phyloP scores from a whole-genome alignment of 1,140 invertebrate species.

The Zaprionus kolodkinae region DNA sequence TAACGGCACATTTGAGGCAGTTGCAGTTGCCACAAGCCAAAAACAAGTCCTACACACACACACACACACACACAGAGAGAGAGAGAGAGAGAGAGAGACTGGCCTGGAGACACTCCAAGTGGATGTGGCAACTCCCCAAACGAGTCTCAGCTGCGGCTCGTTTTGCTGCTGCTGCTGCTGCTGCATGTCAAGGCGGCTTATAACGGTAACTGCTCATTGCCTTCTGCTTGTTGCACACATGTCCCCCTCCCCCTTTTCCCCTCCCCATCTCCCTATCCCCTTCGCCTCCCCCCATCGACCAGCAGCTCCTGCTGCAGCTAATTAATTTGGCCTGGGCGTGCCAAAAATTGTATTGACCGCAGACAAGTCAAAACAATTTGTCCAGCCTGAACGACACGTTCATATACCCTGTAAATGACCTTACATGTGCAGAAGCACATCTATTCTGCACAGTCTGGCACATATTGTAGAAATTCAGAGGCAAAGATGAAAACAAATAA shows the following conservation, averaged over 20 bases:
- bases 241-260: not conserved
- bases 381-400: not conserved
- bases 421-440: not conserved
- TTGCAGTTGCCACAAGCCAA: constrained; percentile 53
- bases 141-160: constrained; percentile 5
- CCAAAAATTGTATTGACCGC: constrained; percentile 56
- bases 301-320: constrained; percentile 38
- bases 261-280: not conserved
- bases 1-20: constrained; percentile 60
- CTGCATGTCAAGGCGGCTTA: constrained; percentile 34
- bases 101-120: not conserved
- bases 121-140: not conserved
- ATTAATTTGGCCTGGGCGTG: constrained; percentile 72
- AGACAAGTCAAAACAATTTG: constrained; percentile 46
- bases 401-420: constrained; percentile 25
- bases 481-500: not conserved
- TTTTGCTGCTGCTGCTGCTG: constrained; percentile 23
- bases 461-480: too few species aligned
- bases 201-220: constrained; percentile 49
- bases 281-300: not conserved
- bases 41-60: constrained; percentile 60
- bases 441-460: not conserved
- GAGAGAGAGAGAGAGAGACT: not conserved
- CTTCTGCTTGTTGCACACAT: constrained; percentile 28
- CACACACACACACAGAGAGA: constrained; percentile 14